These are phyloP conservation scores for Drosophila pallidifrons DNA, from an alignment of 1,140 invertebrate genomes.

Conservation along the genomic window DNA sequence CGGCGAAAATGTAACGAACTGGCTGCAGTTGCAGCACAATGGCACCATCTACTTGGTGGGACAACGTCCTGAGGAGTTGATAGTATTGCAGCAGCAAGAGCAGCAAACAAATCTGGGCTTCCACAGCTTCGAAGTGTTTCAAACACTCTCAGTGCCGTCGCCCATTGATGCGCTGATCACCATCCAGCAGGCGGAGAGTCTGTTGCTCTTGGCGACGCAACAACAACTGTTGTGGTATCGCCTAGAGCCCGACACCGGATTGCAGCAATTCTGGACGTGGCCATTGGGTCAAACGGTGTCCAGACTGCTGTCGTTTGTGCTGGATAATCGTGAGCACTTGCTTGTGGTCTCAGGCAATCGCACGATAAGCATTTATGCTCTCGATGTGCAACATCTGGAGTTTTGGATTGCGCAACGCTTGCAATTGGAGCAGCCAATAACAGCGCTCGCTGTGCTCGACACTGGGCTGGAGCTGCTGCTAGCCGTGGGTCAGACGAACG, in stretches of 20 bases:
- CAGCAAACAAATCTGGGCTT: slow-evolving; percentile 6
- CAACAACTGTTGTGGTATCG: slow-evolving; percentile 65
- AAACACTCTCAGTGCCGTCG: slow-evolving; percentile 18
- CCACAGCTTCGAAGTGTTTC: slow-evolving; percentile 27
- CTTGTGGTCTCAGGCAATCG: slow-evolving; percentile 36
- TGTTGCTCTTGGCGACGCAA: slow-evolving; percentile 54
- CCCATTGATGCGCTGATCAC: slow-evolving; percentile 40
- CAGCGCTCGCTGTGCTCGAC: slow-evolving; percentile 64
- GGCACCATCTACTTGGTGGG: slow-evolving; percentile 64
- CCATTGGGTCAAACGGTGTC: slow-evolving; percentile 35
- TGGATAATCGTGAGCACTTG: slow-evolving; percentile 58
- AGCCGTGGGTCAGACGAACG: slow-evolving; percentile 65
- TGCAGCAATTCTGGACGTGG: slow-evolving; percentile 65
- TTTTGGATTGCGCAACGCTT: slow-evolving; percentile 75
- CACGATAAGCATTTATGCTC: slow-evolving; percentile 70
- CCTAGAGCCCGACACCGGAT: slow-evolving; percentile 11
- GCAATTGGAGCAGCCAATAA: slow-evolving; percentile 48
- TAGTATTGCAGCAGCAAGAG: slow-evolving; percentile 40
- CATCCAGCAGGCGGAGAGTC: slow-evolving; percentile 49
- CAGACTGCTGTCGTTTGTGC: slow-evolving; percentile 51
- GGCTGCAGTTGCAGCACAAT: slow-evolving; percentile 63
- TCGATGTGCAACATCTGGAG: slow-evolving; percentile 58
- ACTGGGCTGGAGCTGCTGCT: slow-evolving; percentile 69
- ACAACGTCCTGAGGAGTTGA: slow-evolving; percentile 35
- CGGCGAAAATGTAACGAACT: slow-evolving; percentile 59